A percentile compares a stretch with the other conserved stretches of the same genome.
Conservation (phyloP, 2,888 invertebrate species). For the Caradrina kadenii region DNA sequence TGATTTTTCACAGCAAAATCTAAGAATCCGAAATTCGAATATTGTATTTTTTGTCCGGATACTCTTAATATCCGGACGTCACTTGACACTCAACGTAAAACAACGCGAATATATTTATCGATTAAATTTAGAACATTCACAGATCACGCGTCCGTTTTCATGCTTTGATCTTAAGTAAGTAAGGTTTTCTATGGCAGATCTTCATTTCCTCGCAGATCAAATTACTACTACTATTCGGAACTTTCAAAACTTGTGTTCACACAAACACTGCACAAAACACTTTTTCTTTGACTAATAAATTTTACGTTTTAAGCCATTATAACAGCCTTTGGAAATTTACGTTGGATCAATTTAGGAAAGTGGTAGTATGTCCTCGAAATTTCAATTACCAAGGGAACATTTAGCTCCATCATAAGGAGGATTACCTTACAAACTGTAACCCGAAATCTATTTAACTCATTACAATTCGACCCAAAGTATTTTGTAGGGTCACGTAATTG, state of each 20-base stretch:
- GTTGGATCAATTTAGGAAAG: no score
- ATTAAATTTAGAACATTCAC: no score
- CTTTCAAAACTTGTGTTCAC: slow-evolving; percentile 35
- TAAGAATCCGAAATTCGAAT: no score
- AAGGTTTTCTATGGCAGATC: not conserved
- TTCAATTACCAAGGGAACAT: slow-evolving; percentile 35
- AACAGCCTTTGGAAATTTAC: no score
- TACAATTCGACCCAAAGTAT: slow-evolving; percentile 33
- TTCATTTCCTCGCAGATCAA: slow-evolving; percentile 24
- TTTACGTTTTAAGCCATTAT: no score
- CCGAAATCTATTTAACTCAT: slow-evolving; percentile 54
- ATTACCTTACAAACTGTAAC: slow-evolving; percentile 35
- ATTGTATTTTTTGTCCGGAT: no score
- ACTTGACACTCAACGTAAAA: no score
- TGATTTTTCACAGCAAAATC: no score
- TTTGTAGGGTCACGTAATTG: slow-evolving; percentile 46
- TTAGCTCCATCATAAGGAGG: slow-evolving; percentile 39
- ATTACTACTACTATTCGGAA: not conserved
- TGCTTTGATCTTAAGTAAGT: not conserved
- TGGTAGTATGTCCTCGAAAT: slow-evolving; percentile 30
- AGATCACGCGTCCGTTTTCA: no score
- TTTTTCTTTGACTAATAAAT: no score
- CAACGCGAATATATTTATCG: no score
- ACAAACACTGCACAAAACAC: slow-evolving; percentile 3
- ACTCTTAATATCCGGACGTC: no score